Conservation (phyloP, 2,113 vertebrate species). For the Microtus ochrogaster region DNA sequence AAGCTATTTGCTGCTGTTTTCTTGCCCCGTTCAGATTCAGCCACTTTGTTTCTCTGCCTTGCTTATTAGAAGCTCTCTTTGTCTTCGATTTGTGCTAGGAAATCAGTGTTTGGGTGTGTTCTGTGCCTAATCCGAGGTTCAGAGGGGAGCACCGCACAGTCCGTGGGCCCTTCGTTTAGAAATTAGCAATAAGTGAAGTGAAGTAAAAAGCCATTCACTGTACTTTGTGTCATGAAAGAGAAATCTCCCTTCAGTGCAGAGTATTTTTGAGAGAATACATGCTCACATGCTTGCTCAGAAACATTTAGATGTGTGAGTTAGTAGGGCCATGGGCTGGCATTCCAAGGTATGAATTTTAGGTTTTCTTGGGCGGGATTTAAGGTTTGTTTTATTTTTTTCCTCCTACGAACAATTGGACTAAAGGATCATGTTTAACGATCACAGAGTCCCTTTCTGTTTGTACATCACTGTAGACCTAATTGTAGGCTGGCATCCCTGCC, state of each 20-base stretch:
- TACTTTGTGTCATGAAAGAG: not conserved
- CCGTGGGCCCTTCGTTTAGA: not conserved
- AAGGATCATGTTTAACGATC: slow-evolving; percentile 77
- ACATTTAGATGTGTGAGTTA: not conserved
- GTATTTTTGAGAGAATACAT: not conserved
- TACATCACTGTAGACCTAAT: slow-evolving; percentile 79
- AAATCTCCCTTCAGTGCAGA: not conserved
- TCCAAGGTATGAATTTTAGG: slow-evolving; percentile 15
- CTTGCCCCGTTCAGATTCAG: not conserved
- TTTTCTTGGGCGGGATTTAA: slow-evolving; percentile 58
- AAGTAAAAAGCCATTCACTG: not conserved
- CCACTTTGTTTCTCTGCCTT: not conserved
- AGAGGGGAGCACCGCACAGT: not conserved
- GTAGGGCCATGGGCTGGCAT: not conserved
- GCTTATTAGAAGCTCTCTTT: not conserved
- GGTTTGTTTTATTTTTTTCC: slow-evolving; percentile 76
- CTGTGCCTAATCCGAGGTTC: not conserved
- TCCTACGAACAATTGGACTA: slow-evolving; percentile 76
- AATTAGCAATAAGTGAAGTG: not conserved
- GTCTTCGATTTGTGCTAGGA: not conserved
- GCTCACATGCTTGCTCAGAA: not conserved
- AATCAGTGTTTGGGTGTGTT: not conserved
- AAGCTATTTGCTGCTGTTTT: not conserved
- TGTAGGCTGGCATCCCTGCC: slow-evolving; percentile 77
- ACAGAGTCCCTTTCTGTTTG: slow-evolving; percentile 78